A percentile compares a stretch with the other conserved stretches of the same genome.
phyloP scores from a whole-genome alignment of 1,140 invertebrate species.

The Hypothenemus hampei region DNA sequence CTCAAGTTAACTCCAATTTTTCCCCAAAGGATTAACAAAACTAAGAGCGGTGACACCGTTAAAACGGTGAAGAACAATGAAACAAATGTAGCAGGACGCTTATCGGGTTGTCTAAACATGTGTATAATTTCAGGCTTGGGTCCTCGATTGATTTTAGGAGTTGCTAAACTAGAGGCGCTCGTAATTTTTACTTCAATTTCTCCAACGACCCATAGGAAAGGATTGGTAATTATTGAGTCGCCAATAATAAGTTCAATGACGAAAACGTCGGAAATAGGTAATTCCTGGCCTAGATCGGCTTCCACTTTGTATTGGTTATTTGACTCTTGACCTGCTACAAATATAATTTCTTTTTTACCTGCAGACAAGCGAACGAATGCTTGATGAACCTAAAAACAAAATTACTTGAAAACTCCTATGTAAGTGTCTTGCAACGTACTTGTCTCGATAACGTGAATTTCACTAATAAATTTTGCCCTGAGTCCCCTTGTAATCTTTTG shows the following conservation, averaged over 20 bases:
- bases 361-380: slow-evolving; percentile 81
- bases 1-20: slow-evolving; percentile 85
- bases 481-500: slow-evolving; percentile 72
- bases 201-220: slow-evolving; percentile 80
- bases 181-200: slow-evolving; percentile 71
- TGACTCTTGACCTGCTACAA: slow-evolving; percentile 86
- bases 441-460: slow-evolving; percentile 75
- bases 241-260: slow-evolving; percentile 82
- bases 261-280: slow-evolving; percentile 76
- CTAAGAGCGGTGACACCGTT: slow-evolving; percentile 72
- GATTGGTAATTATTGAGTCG: slow-evolving; percentile 85
- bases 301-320: slow-evolving; percentile 86
- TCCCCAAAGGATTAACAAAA: slow-evolving; percentile 83
- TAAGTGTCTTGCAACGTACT: slow-evolving; percentile 43
- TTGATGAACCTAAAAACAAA: slow-evolving; percentile 64
- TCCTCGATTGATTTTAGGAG: slow-evolving; percentile 44
- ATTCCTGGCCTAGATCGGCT: slow-evolving; percentile 70
- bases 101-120: slow-evolving; percentile 87
- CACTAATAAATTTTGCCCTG: slow-evolving; percentile 81
- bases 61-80: slow-evolving; percentile 88
- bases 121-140: slow-evolving; percentile 87
- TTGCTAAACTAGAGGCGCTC: slow-evolving; percentile 40
- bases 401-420: background rate
- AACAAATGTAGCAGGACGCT: slow-evolving; percentile 77
- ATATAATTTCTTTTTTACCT: slow-evolving; percentile 78